phyloP scores from a whole-genome alignment of 2,797 vertebrate species.

The Phoeniculus purpureus region DNA sequence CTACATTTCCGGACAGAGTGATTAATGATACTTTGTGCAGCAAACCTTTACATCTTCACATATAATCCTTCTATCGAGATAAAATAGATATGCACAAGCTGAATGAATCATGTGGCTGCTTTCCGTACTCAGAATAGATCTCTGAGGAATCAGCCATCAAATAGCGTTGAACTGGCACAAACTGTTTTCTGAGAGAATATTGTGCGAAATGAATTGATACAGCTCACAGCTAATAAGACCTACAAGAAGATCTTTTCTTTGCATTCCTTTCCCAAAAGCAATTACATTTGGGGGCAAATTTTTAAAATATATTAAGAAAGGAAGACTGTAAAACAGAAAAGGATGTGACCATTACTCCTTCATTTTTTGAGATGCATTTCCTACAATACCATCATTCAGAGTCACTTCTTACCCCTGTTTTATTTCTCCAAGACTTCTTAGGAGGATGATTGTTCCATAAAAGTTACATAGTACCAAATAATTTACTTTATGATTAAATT shows the following conservation, averaged over 20 bases:
- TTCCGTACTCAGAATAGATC: conserved; percentile 53
- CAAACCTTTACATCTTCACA: conserved; percentile 66
- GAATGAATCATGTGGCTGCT: conserved; percentile 57
- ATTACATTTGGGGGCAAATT: not conserved
- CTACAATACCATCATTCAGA: conserved; percentile 48
- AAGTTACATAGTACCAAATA: conserved; percentile 28
- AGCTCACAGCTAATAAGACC: conserved; percentile 18
- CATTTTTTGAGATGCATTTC: conserved; percentile 9
- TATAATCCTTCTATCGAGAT: conserved; percentile 52
- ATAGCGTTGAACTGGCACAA: conserved; percentile 36
- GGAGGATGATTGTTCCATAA: not conserved
- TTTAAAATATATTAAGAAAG: not conserved
- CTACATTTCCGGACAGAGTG: conserved; percentile 71
- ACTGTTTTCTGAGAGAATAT: conserved; percentile 33
- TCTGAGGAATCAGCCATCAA: conserved; percentile 59
- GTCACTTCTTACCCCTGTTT: conserved; percentile 36
- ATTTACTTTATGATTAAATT: conserved; percentile 57
- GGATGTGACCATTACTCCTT: not conserved
- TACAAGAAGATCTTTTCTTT: not conserved
- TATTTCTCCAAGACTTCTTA: conserved; percentile 45
- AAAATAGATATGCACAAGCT: conserved; percentile 61
- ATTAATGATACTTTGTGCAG: conserved; percentile 78
- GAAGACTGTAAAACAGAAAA: not conserved
- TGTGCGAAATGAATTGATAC: conserved; percentile 50
- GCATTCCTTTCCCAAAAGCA: not conserved